Evolutionary conservation across 1,140 invertebrate genomes (phyloP), one percentile per base, ranked within the genome.

Genomic region (Goniozus legneri): DNA sequence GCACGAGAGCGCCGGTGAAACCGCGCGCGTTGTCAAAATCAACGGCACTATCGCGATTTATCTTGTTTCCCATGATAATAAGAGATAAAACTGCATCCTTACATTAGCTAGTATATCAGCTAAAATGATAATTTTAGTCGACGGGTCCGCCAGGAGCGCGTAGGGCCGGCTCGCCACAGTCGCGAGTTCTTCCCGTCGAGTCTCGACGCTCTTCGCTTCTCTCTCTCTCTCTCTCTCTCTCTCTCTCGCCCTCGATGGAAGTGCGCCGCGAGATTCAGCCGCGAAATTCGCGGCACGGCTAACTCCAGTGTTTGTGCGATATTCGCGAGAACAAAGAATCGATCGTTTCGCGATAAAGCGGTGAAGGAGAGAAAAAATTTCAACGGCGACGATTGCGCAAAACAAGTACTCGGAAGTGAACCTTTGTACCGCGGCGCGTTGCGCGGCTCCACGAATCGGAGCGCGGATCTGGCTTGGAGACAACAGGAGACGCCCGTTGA

Each of bases 31-130:
- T 75, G 72, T 76, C 72, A 76, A 75, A 76, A 76, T 75, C 74
- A 74, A 74, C 71, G 65, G 56, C 69, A 75, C 73, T 76, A 76
- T 76, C 74, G 71, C 73, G 64, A 76, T 75, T 76, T 76, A 76
- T 76, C 74, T 75, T 71, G 64, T 76, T 76, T 74, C 71, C 74
- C 74, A 76, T 76, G 73, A 76, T 76, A 76, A 75, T 76, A 75
- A 69, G 67, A 76, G 73, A 75, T 76, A 76, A 76, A 76, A 76
- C 71, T 76, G 74, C 74, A 76, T 76, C 71, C 74, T 75, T 69
- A 74, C 67, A 75, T 75, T 75, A 73, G 67, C 67, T 75, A 75
- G 67, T 75, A 75, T 76, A 75, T 76, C 72, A 75, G 70, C 68
- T 76, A 74, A 76, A 76, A 75, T 76, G 74, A 75, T 75, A 73